Evolutionary conservation across 2,888 invertebrate species (phyloP).

Genomic region (Autographa gamma): DNA sequence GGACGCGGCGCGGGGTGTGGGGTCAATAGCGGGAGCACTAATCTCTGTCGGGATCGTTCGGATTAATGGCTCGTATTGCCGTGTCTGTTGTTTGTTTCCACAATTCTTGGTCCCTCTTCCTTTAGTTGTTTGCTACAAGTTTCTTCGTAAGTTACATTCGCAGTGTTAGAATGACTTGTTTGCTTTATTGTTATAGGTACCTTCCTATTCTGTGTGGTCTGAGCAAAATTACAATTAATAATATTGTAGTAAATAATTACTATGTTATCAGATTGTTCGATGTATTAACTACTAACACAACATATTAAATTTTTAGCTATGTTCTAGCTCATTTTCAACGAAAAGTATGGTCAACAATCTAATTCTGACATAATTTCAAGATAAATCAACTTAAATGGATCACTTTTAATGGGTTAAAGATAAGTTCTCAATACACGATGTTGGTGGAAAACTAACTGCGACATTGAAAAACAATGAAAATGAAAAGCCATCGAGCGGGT

Average conservation of each 20-base stretch:
- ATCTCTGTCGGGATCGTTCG: slow-evolving; percentile 85
- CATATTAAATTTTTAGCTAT: too few species aligned
- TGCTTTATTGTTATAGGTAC: not conserved
- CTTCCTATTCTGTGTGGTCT: not conserved
- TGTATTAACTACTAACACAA: too few species aligned
- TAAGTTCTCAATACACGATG: slow-evolving; percentile 41
- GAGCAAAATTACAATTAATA: not conserved
- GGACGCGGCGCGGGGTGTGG: slow-evolving; percentile 73
- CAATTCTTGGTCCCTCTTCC: slow-evolving; percentile 77
- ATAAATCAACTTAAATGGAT: too few species aligned
- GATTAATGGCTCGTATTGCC: slow-evolving; percentile 87
- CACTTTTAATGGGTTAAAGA: slow-evolving; percentile 17
- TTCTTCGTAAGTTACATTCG: slow-evolving; percentile 69
- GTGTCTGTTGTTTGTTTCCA: slow-evolving; percentile 83
- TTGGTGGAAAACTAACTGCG: slow-evolving; percentile 31
- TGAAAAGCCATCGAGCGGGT: slow-evolving; percentile 68
- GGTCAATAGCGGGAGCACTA: slow-evolving; percentile 84
- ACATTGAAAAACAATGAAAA: slow-evolving; percentile 70
- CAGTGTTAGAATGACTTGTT: slow-evolving; percentile 58
- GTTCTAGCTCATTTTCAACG: too few species aligned
- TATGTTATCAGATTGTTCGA: too few species aligned
- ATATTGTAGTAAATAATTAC: not conserved
- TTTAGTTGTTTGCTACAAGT: slow-evolving; percentile 78
- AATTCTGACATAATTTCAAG: too few species aligned
- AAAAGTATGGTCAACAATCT: too few species aligned